Evolutionary conservation across 2,113 vertebrate genomes (phyloP), one percentile per base, ranked within the genome.

Genomic region (Spilogale gracilis): DNA sequence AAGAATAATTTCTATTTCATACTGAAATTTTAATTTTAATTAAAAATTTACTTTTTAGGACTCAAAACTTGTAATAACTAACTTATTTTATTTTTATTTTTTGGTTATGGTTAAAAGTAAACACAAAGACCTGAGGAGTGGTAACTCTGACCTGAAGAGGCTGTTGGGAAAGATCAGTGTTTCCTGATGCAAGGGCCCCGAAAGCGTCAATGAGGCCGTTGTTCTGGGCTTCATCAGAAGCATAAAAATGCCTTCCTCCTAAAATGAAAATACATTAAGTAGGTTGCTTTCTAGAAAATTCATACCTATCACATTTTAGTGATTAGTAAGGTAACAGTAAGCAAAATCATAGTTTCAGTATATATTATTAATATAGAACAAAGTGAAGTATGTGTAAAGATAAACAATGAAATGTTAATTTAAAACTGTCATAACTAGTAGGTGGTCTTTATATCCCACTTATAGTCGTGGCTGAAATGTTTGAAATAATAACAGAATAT

Each of bases 201-300:
- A 99, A 99, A 11, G 97, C 96, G 81, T 98, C 97, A 23, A 97
- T 91, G 79, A 99, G 97, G 50, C 98, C 98, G 80, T 96, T 99
- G 88, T 97, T 98, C 48, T 97, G 11, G 0, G 52, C 43, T 4
- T 8, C 1, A 95, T 99, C 98, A 58, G 93, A 13, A 69, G 97
- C 69, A 80, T 0, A 43, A 1, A 81, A 3, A 60, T 89, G 60
- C 0, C 17, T 79, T 74, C 99, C 99, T 73, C 98, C 99, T 99
- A 84, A 92, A 98, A 98, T 79, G 12, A 43, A 94, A 97, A 74
- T 71, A 17, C 23, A 65, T 88, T 52, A 73, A 17, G 1, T 84
- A 30, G 16, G 5, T 73, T 92, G 6, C 30, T 95, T 78, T 92
- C 6, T 60, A 88, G 67, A 65, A 92, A 63, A 96, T 21, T 79